Evolutionary conservation across 2,797 vertebrate species (phyloP).

Genomic region (Phoebastria nigripes): DNA sequence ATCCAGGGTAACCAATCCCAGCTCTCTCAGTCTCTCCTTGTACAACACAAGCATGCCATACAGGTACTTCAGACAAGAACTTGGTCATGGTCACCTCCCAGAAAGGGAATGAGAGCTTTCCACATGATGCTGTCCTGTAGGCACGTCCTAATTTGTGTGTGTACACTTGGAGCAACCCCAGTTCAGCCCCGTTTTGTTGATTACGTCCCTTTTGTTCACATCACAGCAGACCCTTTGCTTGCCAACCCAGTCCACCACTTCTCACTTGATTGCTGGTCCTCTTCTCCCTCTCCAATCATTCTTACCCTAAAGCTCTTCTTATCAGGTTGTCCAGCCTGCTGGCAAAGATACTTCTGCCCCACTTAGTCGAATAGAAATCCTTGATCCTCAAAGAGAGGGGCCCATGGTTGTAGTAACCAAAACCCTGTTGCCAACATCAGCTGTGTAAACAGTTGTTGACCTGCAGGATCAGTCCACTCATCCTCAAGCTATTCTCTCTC

Average conservation of each 20-base stretch:
- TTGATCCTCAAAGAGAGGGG: neutral
- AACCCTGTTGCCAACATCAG: neutral
- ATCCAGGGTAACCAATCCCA: neutral
- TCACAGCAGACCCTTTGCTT: neutral
- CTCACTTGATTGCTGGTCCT: neutral
- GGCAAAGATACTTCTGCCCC: neutral
- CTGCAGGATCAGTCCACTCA: neutral
- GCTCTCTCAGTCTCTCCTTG: neutral
- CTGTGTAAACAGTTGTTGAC: neutral
- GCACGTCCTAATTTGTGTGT: neutral
- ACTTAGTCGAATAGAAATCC: neutral
- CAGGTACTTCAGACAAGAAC: neutral
- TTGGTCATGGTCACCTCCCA: neutral
- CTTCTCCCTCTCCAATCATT: neutral
- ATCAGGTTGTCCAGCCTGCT: neutral
- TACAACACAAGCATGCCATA: neutral
- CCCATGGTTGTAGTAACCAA: neutral
- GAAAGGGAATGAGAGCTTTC: neutral
- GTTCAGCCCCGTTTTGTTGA: neutral
- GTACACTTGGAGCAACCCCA: neutral
- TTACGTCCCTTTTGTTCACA: neutral
- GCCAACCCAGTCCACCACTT: neutral
- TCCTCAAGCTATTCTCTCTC: too few species aligned
- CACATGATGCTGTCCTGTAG: neutral
- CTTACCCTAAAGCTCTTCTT: neutral